phyloP scores from a whole-genome alignment of 2,797 vertebrate genomes.

The Cheirogaleus major region DNA sequence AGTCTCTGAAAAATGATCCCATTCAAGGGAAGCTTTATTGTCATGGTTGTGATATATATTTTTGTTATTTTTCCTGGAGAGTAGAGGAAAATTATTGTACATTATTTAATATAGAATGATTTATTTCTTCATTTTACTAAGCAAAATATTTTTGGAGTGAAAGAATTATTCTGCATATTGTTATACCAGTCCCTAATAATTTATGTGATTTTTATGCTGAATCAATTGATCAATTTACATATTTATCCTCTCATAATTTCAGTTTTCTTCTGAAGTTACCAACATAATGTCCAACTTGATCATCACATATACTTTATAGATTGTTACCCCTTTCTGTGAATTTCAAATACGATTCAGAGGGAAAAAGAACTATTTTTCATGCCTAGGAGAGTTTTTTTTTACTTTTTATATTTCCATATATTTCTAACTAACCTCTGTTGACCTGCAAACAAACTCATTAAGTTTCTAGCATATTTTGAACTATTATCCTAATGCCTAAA shows the following conservation, averaged over 20 bases:
- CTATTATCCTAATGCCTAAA: background rate
- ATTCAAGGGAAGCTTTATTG: constrained; percentile 23
- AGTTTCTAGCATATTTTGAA: background rate
- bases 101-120: constrained; percentile 52
- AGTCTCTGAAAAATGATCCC: constrained; percentile 53
- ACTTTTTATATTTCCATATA: background rate
- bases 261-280: constrained; percentile 38
- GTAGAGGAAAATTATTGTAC: constrained; percentile 22
- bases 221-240: constrained; percentile 40
- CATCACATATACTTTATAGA: constrained; percentile 28
- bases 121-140: constrained; percentile 62
- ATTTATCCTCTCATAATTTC: constrained; percentile 46
- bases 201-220: constrained; percentile 51
- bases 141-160: constrained; percentile 3
- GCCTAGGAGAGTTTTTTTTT: background rate
- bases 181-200: constrained; percentile 16
- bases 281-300: constrained; percentile 10
- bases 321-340: background rate
- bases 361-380: constrained; percentile 11
- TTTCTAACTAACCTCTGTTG: background rate
- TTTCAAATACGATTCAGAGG: constrained; percentile 10
- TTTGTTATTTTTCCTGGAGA: constrained; percentile 38
- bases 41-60: constrained; percentile 30
- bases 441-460: background rate
- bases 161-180: constrained; percentile 45